phyloP scores from a whole-genome alignment of 2,797 vertebrate genomes.

The Paratrypauchen microcephalus region DNA sequence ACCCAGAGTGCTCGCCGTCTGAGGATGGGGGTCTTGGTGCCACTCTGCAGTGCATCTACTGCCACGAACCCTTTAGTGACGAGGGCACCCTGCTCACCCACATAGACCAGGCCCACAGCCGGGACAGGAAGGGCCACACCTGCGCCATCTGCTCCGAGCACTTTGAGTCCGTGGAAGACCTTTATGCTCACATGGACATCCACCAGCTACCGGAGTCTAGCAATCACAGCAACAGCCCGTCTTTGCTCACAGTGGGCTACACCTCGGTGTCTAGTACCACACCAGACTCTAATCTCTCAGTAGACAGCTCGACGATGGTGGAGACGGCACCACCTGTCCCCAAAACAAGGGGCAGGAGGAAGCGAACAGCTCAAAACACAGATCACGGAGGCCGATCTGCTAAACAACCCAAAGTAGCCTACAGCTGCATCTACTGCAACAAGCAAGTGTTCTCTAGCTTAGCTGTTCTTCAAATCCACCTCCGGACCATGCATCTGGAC shows the following conservation, averaged over 20 bases:
- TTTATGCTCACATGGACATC: slow-evolving; percentile 96
- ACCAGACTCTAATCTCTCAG: slow-evolving; percentile 96
- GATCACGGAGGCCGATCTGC: slow-evolving; percentile 85
- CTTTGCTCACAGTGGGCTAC: slow-evolving; percentile 93
- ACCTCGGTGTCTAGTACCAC: slow-evolving; percentile 98
- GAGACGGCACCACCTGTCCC: slow-evolving; percentile 87
- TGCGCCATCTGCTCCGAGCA: slow-evolving; percentile 95
- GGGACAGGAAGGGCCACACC: slow-evolving; percentile 87
- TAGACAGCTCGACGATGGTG: slow-evolving; percentile 95
- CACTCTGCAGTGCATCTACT: slow-evolving; percentile 94
- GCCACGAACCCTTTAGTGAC: slow-evolving; percentile 94
- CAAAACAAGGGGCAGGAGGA: slow-evolving; percentile 89
- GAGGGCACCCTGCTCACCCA: slow-evolving; percentile 91
- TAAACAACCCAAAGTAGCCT: slow-evolving; percentile 93
- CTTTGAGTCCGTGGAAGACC: slow-evolving; percentile 92
- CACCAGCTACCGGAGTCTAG: slow-evolving; percentile 97
- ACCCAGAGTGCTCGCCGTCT: slow-evolving; percentile 94
- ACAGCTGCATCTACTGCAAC: slow-evolving; percentile 98
- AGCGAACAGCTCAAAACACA: slow-evolving; percentile 88
- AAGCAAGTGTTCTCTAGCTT: slow-evolving; percentile 97
- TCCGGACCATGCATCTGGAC: slow-evolving; percentile 97
- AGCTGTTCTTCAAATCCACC: slow-evolving; percentile 94
- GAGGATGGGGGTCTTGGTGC: slow-evolving; percentile 84
- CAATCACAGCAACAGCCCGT: slow-evolving; percentile 98
- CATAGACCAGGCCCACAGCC: slow-evolving; percentile 91